Evolutionary conservation across 2,888 invertebrate species (phyloP).

Genomic region (Tiphia femorata): DNA sequence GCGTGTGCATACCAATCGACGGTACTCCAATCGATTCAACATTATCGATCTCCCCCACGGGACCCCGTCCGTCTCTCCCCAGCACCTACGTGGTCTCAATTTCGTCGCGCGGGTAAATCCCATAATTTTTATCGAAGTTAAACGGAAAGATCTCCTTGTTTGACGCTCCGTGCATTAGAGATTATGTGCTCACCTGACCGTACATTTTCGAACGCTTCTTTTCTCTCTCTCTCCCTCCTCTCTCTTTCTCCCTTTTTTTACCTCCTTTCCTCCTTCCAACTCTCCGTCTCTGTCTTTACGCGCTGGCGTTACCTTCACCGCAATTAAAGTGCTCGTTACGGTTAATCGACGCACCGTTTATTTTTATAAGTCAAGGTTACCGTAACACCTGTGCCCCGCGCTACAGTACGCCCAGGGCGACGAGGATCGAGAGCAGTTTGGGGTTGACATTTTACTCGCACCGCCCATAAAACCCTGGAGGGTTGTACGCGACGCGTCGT

Average conservation of each 20-base stretch:
- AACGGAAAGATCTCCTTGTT: no score
- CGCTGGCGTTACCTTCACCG: constrained; percentile 9
- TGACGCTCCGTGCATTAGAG: no score
- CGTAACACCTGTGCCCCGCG: constrained; percentile 37
- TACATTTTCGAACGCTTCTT: constrained; percentile 6
- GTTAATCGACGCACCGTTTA: constrained; percentile 41
- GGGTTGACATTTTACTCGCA: constrained; percentile 57
- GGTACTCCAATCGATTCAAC: no score
- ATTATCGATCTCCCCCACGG: no score
- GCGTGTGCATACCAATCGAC: no score
- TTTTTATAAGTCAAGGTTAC: constrained; percentile 50
- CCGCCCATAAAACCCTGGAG: constrained; percentile 50
- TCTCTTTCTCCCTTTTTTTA: not conserved
- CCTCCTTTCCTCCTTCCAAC: not conserved
- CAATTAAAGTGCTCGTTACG: constrained; percentile 43
- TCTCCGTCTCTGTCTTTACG: no score
- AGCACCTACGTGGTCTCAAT: no score
- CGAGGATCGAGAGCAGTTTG: constrained; percentile 50
- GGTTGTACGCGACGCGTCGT: constrained; percentile 49
- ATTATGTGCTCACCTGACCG: no score
- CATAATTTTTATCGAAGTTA: no score
- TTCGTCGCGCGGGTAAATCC: no score
- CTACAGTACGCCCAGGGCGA: not conserved
- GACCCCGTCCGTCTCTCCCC: no score
- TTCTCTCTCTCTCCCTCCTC: not conserved